Conservation (phyloP, 2,113 vertebrate species). For the Pteronura brasiliensis region DNA sequence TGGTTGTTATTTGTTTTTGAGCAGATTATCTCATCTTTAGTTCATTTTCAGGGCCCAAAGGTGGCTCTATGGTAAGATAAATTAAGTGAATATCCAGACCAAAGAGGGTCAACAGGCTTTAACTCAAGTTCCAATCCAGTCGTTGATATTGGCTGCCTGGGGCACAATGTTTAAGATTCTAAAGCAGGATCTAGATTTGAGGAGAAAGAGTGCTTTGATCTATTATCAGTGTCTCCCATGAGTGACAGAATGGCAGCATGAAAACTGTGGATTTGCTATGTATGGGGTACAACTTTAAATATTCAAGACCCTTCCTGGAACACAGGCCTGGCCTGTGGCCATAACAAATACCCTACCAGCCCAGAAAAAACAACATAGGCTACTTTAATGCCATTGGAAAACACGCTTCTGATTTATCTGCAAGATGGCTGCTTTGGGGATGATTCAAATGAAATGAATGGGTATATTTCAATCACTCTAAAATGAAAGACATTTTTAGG, state of each 20-base stretch:
- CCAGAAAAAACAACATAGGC: background rate
- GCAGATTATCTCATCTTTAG: background rate
- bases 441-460: background rate
- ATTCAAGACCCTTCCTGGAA: background rate
- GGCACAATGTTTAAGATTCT: background rate
- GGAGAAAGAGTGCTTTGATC: background rate
- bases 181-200: background rate
- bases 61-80: background rate
- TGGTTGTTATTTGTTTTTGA: background rate
- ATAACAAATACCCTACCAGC: background rate
- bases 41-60: background rate
- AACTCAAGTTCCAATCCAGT: background rate
- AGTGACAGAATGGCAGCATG: background rate
- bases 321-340: background rate
- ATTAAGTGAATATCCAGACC: background rate
- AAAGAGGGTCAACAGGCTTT: background rate
- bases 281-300: background rate
- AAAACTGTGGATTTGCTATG: background rate
- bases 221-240: background rate
- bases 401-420: background rate
- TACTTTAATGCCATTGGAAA: background rate
- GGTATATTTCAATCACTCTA: background rate
- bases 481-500: background rate
- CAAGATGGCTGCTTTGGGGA: background rate
- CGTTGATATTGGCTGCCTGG: background rate